phyloP scores from a whole-genome alignment of 1,140 invertebrate genomes.

The Mya arenaria region DNA sequence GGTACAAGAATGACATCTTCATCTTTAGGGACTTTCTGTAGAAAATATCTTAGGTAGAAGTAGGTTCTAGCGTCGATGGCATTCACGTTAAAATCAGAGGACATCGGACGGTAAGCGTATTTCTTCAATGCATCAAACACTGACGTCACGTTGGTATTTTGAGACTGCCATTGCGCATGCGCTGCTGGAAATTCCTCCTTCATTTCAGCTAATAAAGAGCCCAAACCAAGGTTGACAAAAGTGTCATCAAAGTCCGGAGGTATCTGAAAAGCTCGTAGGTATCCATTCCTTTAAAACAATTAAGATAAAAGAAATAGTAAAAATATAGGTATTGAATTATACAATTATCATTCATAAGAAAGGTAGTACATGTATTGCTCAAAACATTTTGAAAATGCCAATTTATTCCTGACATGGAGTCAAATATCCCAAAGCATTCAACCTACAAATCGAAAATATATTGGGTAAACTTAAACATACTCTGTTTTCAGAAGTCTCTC shows the following conservation, averaged over 20 bases:
- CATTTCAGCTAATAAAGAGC: constrained; percentile 59
- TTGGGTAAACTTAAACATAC: constrained; percentile 38
- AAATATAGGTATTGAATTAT: not conserved
- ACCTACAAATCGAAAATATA: too few relatives aligned
- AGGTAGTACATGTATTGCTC: not conserved
- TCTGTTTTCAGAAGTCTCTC: constrained; percentile 51
- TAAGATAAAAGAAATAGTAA: not conserved
- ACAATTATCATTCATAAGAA: not conserved
- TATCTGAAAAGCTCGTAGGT: constrained; percentile 66
- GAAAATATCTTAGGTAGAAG: constrained; percentile 66
- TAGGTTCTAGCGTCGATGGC: constrained; percentile 71
- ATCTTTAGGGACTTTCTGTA: constrained; percentile 57
- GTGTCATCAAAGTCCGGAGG: constrained; percentile 75
- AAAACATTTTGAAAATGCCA: too few relatives aligned
- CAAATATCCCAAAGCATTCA: too few relatives aligned
- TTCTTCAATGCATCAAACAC: constrained; percentile 65
- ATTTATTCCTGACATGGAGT: too few relatives aligned
- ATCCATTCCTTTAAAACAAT: constrained; percentile 28
- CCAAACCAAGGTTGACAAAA: constrained; percentile 70
- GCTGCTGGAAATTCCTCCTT: constrained; percentile 56
- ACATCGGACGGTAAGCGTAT: constrained; percentile 69
- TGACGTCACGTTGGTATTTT: constrained; percentile 66
- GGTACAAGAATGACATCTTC: constrained; percentile 65
- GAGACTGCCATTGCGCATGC: constrained; percentile 60
- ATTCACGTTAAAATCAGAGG: constrained; percentile 56